Base-by-base conservation (phyloP, 2,888 invertebrate species). In the Notocelia uddmanniana region DNA sequence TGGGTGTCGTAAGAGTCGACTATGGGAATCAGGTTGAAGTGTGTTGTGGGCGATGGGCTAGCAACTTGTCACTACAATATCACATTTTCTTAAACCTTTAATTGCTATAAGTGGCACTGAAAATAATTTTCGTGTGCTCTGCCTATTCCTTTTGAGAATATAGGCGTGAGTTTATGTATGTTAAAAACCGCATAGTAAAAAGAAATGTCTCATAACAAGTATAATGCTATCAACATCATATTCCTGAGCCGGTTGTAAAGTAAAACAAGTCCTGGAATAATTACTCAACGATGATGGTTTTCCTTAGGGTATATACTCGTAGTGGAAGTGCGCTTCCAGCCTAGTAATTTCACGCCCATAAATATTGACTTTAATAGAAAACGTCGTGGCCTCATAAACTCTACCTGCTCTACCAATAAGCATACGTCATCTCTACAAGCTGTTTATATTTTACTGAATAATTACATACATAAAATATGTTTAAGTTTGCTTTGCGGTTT, bases 391-490 rank as follows among this genome's bases (percentile, higher is more conserved):
- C 41, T 48, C 45, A 34, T 69, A 69, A 55, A 69, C 21, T 55
- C 8, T 45, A 34, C 55, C 21, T 13, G 31, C 48, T 58, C n/a
- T 31, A 55, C 55, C 48, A 62, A 37, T 63, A 63, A 48, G 34
- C 69, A 48, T 69, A 63, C 31, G 60, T 55, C 69, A 69, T 55
- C 54, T 48, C 41, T 55, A 37, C 34, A 63, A 48, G 69, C 37
- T 15, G 37, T 64, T 64, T 70, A 58, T 41, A 59, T 58, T 64
- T 58, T 26, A 59, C 18, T 37, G 62, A 63, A 69, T 69, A 62
- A 57, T 19, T 57, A 57, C 45, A 63, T 34, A 48, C 23, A 57
- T 45, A 23, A 55, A 26, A 21, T 55, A 34, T 59, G 37, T 54
- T 26, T 37, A 57, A 31, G 34, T 63, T 63, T 55, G 31, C 21